Conservation (phyloP, 2,888 invertebrate species). For the Acrobasis suavella region DNA sequence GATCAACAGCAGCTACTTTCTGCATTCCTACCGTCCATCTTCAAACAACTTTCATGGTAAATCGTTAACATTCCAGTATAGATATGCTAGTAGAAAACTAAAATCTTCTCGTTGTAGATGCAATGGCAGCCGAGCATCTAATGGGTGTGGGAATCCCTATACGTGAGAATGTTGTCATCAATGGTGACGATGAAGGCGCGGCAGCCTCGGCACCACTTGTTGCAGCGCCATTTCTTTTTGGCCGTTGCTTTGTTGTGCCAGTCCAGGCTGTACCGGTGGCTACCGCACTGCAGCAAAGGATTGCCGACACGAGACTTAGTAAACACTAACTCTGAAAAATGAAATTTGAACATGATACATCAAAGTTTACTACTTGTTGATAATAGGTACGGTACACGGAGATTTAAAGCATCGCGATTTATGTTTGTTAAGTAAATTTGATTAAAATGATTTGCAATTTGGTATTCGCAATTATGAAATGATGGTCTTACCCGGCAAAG, state of each 20-base stretch:
- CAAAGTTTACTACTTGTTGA: too few species aligned
- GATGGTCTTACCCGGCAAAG: too few species aligned
- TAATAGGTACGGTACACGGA: too few species aligned
- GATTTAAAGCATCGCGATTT: too few species aligned
- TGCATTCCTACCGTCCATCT: too few species aligned
- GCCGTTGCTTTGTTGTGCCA: slow-evolving; percentile 16
- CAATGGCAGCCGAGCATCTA: neutral
- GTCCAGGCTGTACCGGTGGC: slow-evolving; percentile 25
- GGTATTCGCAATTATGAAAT: too few species aligned
- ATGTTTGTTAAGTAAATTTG: too few species aligned
- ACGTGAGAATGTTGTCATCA: slow-evolving; percentile 36
- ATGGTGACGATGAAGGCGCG: slow-evolving; percentile 37
- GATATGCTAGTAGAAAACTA: too few species aligned
- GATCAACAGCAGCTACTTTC: too few species aligned
- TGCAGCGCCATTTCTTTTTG: slow-evolving; percentile 42
- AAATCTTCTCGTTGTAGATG: neutral
- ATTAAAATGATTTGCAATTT: too few species aligned
- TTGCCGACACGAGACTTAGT: slow-evolving; percentile 15
- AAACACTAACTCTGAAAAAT: slow-evolving; percentile 21
- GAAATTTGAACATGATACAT: slow-evolving; percentile 18
- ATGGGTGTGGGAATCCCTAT: slow-evolving; percentile 27
- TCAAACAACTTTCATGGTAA: too few species aligned
- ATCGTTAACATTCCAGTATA: too few species aligned
- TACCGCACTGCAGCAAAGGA: slow-evolving; percentile 31
- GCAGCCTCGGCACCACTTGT: slow-evolving; percentile 44